Evolutionary conservation across 2,113 vertebrate genomes (phyloP).

Genomic region (Cololabis saira): DNA sequence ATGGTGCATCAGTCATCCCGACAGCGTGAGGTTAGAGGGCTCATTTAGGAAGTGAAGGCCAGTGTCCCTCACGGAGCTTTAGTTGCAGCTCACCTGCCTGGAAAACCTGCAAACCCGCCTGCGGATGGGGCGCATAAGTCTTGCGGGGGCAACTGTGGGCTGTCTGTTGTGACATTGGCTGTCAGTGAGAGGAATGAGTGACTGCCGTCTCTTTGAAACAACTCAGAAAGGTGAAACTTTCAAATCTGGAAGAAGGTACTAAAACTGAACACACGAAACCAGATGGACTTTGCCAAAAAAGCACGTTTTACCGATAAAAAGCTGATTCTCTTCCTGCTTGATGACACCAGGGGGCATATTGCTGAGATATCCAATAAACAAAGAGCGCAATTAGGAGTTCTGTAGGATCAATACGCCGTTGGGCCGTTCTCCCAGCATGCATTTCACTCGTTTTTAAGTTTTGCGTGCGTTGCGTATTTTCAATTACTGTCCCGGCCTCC

Average conservation of each 20-base stretch:
- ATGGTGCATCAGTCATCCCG: conserved; percentile 60
- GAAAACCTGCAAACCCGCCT: conserved; percentile 44
- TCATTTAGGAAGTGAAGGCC: conserved; percentile 71
- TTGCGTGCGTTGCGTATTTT: conserved; percentile 68
- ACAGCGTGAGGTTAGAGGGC: conserved; percentile 73
- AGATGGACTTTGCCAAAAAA: no score
- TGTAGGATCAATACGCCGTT: conserved; percentile 70
- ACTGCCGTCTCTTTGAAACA: neutral
- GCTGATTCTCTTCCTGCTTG: neutral
- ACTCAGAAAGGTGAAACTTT: conserved; percentile 7
- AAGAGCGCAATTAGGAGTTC: neutral
- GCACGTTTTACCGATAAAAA: neutral
- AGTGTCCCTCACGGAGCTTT: conserved; percentile 63
- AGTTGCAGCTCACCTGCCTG: conserved; percentile 64
- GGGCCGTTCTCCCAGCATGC: conserved; percentile 59
- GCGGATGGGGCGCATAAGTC: conserved; percentile 38
- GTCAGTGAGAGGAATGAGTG: conserved; percentile 32
- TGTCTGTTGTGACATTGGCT: conserved; percentile 45
- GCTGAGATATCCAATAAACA: conserved; percentile 16
- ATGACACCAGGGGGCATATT: neutral
- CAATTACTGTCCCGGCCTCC: conserved; percentile 13
- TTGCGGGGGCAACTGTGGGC: conserved; percentile 21
- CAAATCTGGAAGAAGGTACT: neutral
- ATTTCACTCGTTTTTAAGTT: conserved; percentile 61
- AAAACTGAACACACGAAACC: no score